These are phyloP conservation scores for Gambusia holbrooki DNA, from an alignment of 2,113 vertebrate species.

Conservation along the genomic window DNA sequence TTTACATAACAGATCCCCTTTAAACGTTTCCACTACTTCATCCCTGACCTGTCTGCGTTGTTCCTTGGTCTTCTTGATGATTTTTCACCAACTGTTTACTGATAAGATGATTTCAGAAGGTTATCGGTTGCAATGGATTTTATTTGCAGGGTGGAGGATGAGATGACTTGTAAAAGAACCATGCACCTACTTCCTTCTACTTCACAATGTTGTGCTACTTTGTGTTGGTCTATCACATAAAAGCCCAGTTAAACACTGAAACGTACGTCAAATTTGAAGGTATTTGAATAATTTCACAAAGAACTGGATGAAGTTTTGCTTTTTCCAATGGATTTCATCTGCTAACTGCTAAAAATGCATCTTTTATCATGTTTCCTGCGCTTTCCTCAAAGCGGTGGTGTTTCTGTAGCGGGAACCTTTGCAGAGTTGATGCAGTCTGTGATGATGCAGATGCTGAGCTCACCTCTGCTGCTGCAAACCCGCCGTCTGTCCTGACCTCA, in stretches of 20 bases:
- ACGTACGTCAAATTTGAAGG: neutral
- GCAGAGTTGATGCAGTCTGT: slow-evolving; percentile 64
- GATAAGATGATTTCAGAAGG: too few relatives aligned
- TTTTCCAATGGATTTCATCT: slow-evolving; percentile 11
- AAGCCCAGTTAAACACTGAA: too few relatives aligned
- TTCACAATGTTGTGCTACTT: neutral
- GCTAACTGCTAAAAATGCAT: slow-evolving; percentile 37
- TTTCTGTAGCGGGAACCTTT: slow-evolving; percentile 65
- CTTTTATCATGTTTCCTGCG: slow-evolving; percentile 15
- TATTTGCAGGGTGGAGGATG: too few relatives aligned
- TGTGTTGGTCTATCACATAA: neutral
- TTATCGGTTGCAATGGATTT: neutral
- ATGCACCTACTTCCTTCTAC: neutral
- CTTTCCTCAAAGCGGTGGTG: slow-evolving; percentile 38
- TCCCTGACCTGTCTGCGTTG: neutral
- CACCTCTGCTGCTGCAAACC: slow-evolving; percentile 38
- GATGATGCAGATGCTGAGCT: slow-evolving; percentile 48
- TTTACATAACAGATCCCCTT: too few relatives aligned
- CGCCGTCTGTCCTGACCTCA: slow-evolving; percentile 3
- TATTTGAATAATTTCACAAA: too few relatives aligned
- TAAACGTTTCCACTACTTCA: neutral
- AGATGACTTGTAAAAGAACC: too few relatives aligned
- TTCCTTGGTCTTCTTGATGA: too few relatives aligned
- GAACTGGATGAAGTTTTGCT: neutral
- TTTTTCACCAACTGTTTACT: too few relatives aligned